Base-by-base conservation (phyloP, 1,140 invertebrate genomes). In the Cataglyphis hispanica region DNA sequence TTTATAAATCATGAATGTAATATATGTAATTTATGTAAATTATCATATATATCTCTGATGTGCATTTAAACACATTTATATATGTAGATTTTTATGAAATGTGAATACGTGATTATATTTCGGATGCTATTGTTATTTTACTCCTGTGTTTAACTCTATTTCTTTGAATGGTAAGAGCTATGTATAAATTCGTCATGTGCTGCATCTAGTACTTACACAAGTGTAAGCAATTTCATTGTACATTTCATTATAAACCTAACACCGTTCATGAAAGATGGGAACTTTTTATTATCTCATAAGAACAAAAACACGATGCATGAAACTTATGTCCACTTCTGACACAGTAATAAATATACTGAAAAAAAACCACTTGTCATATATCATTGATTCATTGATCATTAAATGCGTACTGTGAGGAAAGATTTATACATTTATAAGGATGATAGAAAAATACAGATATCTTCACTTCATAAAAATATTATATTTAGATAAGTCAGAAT, bases 401-500 rank as follows among this genome's bases (percentile, higher is more conserved):
- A 60, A 70, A 2, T 25, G 8, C n/a, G 19, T 27, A 81, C 13
- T 67, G 11, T 37, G 25, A 58, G 37, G 5, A 34, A 61, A 56
- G 37, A 31, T 70, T 70, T 58, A n/a, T n/a, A 56, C 25, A 31
- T 70, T 70, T 81, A 43, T n/a, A 53, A 34, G 22, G 64, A 60
- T 27, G 43, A 25, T 56, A 69, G 13, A 46, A 58, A 74, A 37
- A 60, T 74, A 50, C 43, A 43, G 19, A 34, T 25, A 72, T 53
- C 19, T 85, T 85, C 78, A 83, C 58, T 91, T 91, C 90, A 91
- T 91, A 91, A 91, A 91, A 91, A 91, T 91, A 91, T 91, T 91
- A 89, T 91, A 91, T 91, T 91, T 91, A 91, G 90, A 91, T 84
- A 91, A 91, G 87, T 91, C 88, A 91, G 91, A 91, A 91, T 91